phyloP scores from a whole-genome alignment of 2,888 invertebrate species.

The Trisateles emortualis region DNA sequence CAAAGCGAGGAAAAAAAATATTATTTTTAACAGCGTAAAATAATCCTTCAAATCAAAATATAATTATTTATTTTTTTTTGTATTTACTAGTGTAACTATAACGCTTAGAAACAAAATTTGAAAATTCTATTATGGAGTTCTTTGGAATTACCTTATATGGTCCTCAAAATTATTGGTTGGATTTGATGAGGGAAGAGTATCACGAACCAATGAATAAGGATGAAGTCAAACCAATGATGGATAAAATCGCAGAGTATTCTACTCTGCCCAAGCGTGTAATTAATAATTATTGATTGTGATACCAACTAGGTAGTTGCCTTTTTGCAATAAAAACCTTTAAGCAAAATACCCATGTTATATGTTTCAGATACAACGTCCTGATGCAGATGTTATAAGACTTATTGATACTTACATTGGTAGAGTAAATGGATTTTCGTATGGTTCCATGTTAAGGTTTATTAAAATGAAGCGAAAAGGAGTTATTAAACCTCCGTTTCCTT shows the following conservation, averaged over 20 bases:
- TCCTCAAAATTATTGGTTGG: conserved; percentile 80
- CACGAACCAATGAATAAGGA: conserved; percentile 74
- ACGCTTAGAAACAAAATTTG: too few relatives aligned
- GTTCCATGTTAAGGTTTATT: conserved; percentile 75
- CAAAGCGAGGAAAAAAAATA: too few relatives aligned
- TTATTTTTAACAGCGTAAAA: too few relatives aligned
- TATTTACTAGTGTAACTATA: too few relatives aligned
- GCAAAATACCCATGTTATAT: too few relatives aligned
- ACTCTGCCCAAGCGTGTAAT: conserved; percentile 57
- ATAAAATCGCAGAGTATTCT: conserved; percentile 64
- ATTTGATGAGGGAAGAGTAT: conserved; percentile 76
- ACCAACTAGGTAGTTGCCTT: neutral
- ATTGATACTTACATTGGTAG: conserved; percentile 82
- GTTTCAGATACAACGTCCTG: conserved; percentile 65
- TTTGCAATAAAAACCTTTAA: too few relatives aligned
- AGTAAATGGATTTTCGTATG: conserved; percentile 86
- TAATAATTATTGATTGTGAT: neutral
- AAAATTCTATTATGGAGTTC: conserved; percentile 76
- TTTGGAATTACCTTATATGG: conserved; percentile 83
- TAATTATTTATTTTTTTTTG: too few relatives aligned
- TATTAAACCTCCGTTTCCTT: conserved; percentile 84
- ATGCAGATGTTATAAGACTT: conserved; percentile 69
- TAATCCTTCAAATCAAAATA: too few relatives aligned
- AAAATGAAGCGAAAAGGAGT: conserved; percentile 84
- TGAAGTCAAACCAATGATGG: conserved; percentile 67